phyloP scores from a whole-genome alignment of 2,797 vertebrate genomes.

The Alca torda region DNA sequence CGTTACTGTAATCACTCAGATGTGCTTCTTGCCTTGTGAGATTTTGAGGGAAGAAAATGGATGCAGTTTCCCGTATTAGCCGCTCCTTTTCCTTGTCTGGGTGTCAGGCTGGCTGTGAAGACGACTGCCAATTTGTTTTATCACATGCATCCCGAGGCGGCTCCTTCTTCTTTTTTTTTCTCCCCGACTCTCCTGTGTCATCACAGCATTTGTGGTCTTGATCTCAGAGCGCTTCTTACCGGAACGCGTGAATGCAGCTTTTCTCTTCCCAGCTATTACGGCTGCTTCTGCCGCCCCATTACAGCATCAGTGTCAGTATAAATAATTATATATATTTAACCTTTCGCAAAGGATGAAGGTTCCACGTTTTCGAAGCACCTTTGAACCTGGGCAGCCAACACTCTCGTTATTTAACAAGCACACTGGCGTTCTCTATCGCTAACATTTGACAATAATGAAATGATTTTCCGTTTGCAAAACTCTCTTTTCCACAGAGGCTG shows the following conservation, averaged over 20 bases:
- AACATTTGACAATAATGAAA: background rate
- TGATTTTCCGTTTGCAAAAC: background rate
- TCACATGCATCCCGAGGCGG: background rate
- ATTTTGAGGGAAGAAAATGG: background rate
- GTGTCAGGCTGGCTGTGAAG: conserved; percentile 3
- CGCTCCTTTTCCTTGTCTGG: background rate
- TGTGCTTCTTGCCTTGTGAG: background rate
- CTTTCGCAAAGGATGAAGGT: background rate
- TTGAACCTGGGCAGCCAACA: background rate
- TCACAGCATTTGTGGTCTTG: background rate
- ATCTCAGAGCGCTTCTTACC: background rate
- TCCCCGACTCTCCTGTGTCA: background rate
- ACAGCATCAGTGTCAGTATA: background rate
- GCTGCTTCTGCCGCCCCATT: background rate
- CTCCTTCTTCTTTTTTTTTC: background rate
- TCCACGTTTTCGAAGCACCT: background rate
- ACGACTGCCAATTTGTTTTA: conserved; percentile 11
- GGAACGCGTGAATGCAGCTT: background rate
- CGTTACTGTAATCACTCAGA: background rate
- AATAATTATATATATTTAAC: conserved; percentile 33
- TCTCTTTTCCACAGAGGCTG: background rate
- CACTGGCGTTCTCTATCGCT: background rate
- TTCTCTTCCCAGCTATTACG: background rate
- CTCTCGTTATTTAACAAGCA: background rate
- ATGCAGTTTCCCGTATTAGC: background rate